These are phyloP conservation scores for Beris morrisii DNA, from an alignment of 2,888 invertebrate genomes.

Conservation along the genomic window DNA sequence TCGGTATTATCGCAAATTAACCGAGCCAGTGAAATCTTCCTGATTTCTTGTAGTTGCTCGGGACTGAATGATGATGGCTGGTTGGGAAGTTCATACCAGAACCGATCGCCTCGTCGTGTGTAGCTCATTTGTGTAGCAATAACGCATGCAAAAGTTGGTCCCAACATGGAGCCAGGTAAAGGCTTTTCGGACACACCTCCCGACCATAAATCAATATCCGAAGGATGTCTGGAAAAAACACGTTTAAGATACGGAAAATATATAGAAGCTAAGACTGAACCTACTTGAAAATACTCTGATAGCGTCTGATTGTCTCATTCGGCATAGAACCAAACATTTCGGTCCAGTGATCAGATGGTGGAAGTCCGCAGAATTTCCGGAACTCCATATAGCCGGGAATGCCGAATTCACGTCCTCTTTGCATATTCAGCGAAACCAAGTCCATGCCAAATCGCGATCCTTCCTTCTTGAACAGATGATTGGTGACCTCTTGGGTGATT, in stretches of 20 bases:
- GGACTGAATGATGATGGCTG: constrained; percentile 89
- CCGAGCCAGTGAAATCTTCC: constrained; percentile 77
- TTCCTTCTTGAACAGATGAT: constrained; percentile 86
- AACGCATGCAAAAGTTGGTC: constrained; percentile 91
- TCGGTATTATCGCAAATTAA: constrained; percentile 92
- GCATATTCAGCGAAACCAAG: constrained; percentile 90
- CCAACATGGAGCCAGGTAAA: constrained; percentile 87
- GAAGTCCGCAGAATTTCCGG: constrained; percentile 86
- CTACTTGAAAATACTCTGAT: constrained; percentile 80
- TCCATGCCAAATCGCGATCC: constrained; percentile 78
- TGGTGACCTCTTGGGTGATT: constrained; percentile 87
- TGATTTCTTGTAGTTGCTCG: constrained; percentile 81
- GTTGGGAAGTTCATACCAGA: constrained; percentile 92
- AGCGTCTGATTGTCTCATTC: constrained; percentile 81
- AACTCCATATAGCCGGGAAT: constrained; percentile 92
- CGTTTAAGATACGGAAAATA: constrained; percentile 24
- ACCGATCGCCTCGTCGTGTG: constrained; percentile 85
- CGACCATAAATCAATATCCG: constrained; percentile 93
- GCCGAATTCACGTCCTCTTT: constrained; percentile 88
- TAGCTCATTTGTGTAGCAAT: constrained; percentile 93
- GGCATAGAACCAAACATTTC: constrained; percentile 86
- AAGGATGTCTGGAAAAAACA: constrained; percentile 66
- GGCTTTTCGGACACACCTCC: constrained; percentile 92
- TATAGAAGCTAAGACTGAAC: constrained; percentile 44
- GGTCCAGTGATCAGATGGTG: constrained; percentile 72